Conservation (phyloP, 1,140 invertebrate genomes). For the Trichonephila clavata region DNA sequence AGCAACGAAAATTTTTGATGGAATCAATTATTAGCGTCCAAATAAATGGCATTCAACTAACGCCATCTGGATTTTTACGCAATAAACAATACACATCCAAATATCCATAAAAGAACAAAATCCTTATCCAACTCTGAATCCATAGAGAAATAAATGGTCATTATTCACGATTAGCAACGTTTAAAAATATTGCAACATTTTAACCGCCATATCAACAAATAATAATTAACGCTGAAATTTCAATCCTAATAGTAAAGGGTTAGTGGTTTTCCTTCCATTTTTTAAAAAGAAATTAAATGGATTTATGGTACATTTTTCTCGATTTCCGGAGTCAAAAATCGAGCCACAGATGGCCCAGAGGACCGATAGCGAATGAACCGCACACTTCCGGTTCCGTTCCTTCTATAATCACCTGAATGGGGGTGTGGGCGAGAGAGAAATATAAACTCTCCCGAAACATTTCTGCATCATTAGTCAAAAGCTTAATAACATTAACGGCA, state of each 20-base stretch:
- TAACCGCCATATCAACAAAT: background rate
- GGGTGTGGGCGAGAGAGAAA: background rate
- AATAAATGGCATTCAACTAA: no score
- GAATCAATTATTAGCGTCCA: no score
- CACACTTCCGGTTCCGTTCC: background rate
- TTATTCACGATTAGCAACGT: background rate
- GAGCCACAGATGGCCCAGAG: background rate
- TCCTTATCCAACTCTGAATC: background rate
- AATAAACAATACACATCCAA: no score
- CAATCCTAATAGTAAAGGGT: background rate
- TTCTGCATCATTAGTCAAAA: constrained; percentile 62
- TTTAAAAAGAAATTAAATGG: background rate
- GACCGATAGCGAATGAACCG: background rate
- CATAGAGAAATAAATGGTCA: background rate
- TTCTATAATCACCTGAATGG: background rate
- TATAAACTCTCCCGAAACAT: background rate
- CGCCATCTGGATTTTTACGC: no score
- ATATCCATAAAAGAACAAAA: no score
- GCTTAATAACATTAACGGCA: constrained; percentile 50
- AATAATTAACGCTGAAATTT: background rate
- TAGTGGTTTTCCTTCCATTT: background rate
- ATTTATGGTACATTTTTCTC: constrained; percentile 10
- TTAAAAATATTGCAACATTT: background rate
- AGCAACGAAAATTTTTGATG: no score
- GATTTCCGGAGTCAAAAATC: constrained; percentile 6